phyloP scores from a whole-genome alignment of 35 echinoderm and acorn worm genomes.

The Stichopus chloronotus region DNA sequence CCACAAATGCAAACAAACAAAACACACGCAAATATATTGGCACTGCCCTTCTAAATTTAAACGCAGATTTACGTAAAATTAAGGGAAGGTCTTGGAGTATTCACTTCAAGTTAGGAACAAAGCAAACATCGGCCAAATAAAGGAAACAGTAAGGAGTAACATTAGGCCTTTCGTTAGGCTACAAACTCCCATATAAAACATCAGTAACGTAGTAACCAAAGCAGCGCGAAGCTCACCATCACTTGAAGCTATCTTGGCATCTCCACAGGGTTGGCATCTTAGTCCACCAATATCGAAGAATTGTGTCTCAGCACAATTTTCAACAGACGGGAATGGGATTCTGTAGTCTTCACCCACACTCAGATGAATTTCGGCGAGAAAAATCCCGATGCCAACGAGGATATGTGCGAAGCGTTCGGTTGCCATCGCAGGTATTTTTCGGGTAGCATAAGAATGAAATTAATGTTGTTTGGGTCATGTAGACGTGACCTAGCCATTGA shows the following conservation, averaged over 20 bases:
- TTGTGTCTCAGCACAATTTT: neutral
- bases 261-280: neutral
- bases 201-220: too few relatives aligned
- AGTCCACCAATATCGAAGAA: conserved; percentile 23
- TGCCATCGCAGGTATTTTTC: conserved; percentile 7
- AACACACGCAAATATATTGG: too few relatives aligned
- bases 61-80: too few relatives aligned
- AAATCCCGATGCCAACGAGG: neutral
- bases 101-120: too few relatives aligned
- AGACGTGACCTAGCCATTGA: too few relatives aligned
- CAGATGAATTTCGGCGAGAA: neutral
- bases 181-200: too few relatives aligned
- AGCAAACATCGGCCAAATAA: too few relatives aligned
- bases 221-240: neutral
- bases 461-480: neutral
- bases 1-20: too few relatives aligned
- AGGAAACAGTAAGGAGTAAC: too few relatives aligned
- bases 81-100: too few relatives aligned
- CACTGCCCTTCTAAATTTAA: too few relatives aligned
- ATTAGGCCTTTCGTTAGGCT: too few relatives aligned
- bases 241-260: neutral
- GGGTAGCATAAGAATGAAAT: neutral
- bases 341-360: neutral
- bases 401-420: neutral
- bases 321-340: neutral